Evolutionary conservation across 2,797 vertebrate genomes (phyloP).

Genomic region (Onychomys torridus): DNA sequence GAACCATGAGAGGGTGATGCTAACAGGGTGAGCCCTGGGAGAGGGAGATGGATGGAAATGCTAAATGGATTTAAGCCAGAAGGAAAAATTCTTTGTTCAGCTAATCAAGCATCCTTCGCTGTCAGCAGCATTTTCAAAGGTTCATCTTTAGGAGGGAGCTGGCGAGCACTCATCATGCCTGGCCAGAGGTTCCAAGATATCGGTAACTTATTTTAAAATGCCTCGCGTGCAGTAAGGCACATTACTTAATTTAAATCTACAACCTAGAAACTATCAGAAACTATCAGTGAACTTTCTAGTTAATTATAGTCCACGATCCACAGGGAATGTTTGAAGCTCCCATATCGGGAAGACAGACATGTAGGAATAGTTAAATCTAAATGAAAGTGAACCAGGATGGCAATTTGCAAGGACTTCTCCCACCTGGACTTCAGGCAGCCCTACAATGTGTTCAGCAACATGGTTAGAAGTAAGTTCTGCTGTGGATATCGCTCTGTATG

Average conservation of each 20-base stretch:
- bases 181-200: not conserved
- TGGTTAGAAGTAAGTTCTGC: not conserved
- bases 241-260: constrained; percentile 15
- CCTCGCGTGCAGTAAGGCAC: not conserved
- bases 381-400: not conserved
- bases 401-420: not conserved
- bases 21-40: not conserved
- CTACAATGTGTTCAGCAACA: not conserved
- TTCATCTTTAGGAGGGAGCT: not conserved
- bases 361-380: not conserved
- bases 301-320: not conserved
- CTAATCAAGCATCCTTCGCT: not conserved
- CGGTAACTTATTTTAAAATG: not conserved
- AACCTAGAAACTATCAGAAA: constrained; percentile 27
- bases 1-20: not conserved
- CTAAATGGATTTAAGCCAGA: not conserved
- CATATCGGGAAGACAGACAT: not conserved
- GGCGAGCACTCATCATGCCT: not conserved
- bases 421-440: not conserved
- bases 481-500: too few relatives aligned
- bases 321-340: constrained; percentile 4
- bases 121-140: not conserved
- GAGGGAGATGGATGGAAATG: not conserved
- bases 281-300: constrained; percentile 1
- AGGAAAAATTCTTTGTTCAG: not conserved